phyloP scores from a whole-genome alignment of 2,888 invertebrate species.

The Patella ulyssiponensis region DNA sequence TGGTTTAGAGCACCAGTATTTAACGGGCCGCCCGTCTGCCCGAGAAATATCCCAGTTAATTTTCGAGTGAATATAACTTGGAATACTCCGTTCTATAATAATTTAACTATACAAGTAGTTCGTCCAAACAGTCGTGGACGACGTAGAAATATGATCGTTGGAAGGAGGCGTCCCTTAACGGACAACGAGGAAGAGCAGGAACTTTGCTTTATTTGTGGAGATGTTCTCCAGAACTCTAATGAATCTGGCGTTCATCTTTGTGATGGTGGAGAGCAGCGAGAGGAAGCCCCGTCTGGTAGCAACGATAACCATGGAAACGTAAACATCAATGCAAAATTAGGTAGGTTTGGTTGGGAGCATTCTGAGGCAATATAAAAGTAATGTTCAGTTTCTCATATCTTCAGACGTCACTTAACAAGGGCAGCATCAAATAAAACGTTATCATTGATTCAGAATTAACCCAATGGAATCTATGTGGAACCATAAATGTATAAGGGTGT shows the following conservation, averaged over 20 bases:
- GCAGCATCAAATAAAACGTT: no score
- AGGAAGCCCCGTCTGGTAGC: constrained; percentile 27
- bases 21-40: constrained; percentile 19
- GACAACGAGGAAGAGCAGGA: constrained; percentile 38
- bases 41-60: constrained; percentile 31
- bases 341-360: constrained; percentile 4
- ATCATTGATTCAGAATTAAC: no score
- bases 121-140: constrained; percentile 13
- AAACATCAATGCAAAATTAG: constrained; percentile 27
- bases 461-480: no score
- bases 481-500: no score
- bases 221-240: constrained; percentile 58
- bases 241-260: constrained; percentile 62
- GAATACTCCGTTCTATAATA: constrained; percentile 37
- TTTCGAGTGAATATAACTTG: constrained; percentile 43
- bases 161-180: constrained; percentile 16
- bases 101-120: constrained; percentile 24
- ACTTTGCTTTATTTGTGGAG: constrained; percentile 60
- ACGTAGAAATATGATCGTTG: neutral
- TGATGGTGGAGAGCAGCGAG: constrained; percentile 49
- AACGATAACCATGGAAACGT: constrained; percentile 22
- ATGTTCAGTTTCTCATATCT: no score
- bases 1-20: constrained; percentile 34
- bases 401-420: no score
- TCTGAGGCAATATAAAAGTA: neutral